Conservation (phyloP, 2,888 invertebrate genomes). For the Villa cingulata region DNA sequence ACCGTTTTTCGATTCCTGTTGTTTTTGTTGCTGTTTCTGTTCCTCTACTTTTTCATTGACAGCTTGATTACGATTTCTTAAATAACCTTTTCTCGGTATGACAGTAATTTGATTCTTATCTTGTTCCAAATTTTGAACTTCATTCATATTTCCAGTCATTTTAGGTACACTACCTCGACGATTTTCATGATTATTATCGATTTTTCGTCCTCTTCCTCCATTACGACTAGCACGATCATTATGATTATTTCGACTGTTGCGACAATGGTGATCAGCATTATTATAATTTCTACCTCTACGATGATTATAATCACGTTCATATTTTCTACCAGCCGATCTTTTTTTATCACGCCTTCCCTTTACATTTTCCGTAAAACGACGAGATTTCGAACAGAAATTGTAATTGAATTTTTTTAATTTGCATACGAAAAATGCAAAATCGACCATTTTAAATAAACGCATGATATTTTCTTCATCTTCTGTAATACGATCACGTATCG, state of each 20-base stretch:
- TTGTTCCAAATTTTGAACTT: slow-evolving; percentile 7
- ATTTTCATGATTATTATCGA: slow-evolving; percentile 1
- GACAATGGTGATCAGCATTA: slow-evolving; percentile 30
- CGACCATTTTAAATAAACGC: slow-evolving; percentile 60
- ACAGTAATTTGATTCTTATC: neutral
- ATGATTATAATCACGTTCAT: slow-evolving; percentile 18
- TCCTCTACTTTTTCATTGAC: slow-evolving; percentile 21
- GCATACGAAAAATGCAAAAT: slow-evolving; percentile 51
- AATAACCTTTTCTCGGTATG: slow-evolving; percentile 27
- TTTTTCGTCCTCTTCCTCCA: neutral
- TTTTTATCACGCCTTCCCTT: slow-evolving; percentile 32
- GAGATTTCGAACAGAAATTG: slow-evolving; percentile 32
- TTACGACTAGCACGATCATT: slow-evolving; percentile 1
- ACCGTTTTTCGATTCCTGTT: too few species aligned
- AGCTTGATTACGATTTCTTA: slow-evolving; percentile 28
- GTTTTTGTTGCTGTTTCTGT: slow-evolving; percentile 12
- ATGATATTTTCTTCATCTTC: slow-evolving; percentile 57
- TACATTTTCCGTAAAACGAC: slow-evolving; percentile 25
- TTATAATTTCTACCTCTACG: slow-evolving; percentile 21
- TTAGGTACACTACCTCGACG: neutral
- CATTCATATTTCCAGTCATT: too few species aligned
- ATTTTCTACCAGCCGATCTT: slow-evolving; percentile 17
- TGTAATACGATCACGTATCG: slow-evolving; percentile 31
- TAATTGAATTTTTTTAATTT: slow-evolving; percentile 36
- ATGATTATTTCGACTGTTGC: slow-evolving; percentile 33